Conservation (phyloP, 2,797 vertebrate species). For the Hipposideros larvatus region DNA sequence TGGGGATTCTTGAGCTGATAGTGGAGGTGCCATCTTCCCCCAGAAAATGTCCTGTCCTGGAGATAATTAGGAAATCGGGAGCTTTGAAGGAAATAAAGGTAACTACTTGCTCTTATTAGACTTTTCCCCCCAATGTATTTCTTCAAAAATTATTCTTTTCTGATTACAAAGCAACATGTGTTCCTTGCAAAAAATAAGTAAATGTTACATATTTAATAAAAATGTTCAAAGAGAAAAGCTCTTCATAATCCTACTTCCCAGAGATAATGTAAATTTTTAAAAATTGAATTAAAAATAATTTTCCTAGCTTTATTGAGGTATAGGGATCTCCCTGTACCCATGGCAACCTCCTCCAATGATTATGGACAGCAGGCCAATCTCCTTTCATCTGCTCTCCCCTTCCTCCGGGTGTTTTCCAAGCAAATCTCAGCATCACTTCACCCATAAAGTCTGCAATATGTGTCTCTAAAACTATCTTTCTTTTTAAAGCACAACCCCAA, state of each 20-base stretch:
- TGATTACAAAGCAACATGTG: neutral
- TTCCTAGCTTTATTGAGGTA: neutral
- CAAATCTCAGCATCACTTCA: neutral
- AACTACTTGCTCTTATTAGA: neutral
- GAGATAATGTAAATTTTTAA: neutral
- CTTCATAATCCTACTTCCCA: neutral
- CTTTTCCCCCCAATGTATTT: neutral
- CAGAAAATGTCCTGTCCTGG: neutral
- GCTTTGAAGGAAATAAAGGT: neutral
- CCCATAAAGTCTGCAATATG: neutral
- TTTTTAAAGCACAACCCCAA: neutral
- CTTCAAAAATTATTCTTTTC: neutral
- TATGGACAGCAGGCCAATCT: neutral
- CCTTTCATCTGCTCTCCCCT: neutral
- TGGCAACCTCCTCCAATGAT: neutral
- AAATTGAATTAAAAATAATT: too few species aligned
- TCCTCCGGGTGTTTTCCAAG: neutral
- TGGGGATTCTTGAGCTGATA: neutral
- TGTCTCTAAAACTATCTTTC: neutral
- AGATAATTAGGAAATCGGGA: neutral
- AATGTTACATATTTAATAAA: neutral
- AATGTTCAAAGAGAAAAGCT: neutral
- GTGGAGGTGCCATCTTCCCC: neutral
- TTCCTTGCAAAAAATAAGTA: slow-evolving; percentile 24
- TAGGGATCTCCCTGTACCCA: neutral